Conservation (phyloP, 2,113 vertebrate species). For the Perca schrenkii region DNA sequence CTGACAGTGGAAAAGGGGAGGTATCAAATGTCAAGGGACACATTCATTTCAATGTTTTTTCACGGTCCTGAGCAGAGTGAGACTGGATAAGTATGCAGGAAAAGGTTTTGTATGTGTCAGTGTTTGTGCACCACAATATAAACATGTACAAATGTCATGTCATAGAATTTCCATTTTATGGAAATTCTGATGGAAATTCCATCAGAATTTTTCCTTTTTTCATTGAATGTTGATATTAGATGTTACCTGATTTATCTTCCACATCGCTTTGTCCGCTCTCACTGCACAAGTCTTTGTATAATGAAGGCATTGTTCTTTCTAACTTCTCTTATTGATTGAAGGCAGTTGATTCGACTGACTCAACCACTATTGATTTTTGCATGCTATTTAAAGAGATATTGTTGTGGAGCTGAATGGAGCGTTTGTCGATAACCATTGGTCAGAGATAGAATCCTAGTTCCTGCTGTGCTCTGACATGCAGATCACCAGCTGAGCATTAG, state of each 20-base stretch:
- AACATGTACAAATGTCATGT: constrained; percentile 10
- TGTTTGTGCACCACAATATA: background rate
- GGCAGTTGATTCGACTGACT: constrained; percentile 34
- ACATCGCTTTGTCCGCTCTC: background rate
- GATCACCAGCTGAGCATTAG: constrained; percentile 12
- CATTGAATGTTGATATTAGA: constrained; percentile 22
- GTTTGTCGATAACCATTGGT: constrained; percentile 12
- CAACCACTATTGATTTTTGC: constrained; percentile 44
- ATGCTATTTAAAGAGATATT: constrained; percentile 42
- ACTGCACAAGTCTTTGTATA: constrained; percentile 1
- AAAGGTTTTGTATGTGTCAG: background rate
- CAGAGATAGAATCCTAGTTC: constrained; percentile 27
- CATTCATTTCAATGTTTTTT: constrained; percentile 40
- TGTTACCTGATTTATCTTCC: constrained; percentile 12
- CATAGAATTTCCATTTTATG: background rate
- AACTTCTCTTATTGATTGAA: constrained; percentile 44
- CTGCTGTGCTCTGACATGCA: constrained; percentile 8
- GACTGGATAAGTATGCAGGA: constrained; percentile 15
- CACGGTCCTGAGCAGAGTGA: background rate
- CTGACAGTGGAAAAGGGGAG: constrained; percentile 45
- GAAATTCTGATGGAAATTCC: too few relatives aligned
- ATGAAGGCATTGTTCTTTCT: constrained; percentile 33
- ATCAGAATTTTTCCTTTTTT: background rate
- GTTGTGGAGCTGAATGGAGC: background rate
- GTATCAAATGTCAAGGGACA: constrained; percentile 56